These are phyloP conservation scores for Bos javanicus DNA, from an alignment of 2,113 vertebrate species.

Conservation along the genomic window DNA sequence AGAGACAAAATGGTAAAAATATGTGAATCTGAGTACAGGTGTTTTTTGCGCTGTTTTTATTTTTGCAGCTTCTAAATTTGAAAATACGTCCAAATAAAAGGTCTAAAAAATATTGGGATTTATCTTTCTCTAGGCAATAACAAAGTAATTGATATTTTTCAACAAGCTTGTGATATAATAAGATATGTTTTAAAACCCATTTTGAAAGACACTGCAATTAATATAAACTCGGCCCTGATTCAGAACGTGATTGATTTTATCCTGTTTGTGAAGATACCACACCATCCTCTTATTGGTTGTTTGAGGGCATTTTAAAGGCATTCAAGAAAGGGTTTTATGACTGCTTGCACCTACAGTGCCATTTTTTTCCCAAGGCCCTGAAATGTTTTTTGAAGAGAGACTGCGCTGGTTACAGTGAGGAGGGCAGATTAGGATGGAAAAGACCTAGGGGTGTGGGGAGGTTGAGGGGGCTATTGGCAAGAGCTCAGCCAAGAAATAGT, in stretches of 20 bases:
- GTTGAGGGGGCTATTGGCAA: neutral
- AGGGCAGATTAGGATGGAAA: neutral
- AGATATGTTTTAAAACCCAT: neutral
- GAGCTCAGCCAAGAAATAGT: neutral
- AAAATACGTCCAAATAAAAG: conserved; percentile 1
- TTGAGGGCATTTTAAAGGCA: conserved; percentile 3
- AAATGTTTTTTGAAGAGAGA: neutral
- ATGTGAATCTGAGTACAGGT: neutral
- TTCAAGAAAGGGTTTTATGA: neutral
- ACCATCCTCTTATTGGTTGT: neutral
- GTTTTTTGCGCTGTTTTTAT: neutral
- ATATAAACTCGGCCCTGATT: neutral
- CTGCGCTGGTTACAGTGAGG: neutral
- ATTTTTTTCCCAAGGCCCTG: neutral
- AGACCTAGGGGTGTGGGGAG: neutral
- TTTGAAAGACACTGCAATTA: conserved; percentile 23
- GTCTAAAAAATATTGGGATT: neutral
- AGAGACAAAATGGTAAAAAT: neutral
- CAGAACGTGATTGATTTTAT: neutral
- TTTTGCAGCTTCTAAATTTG: neutral
- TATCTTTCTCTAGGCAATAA: conserved; percentile 12
- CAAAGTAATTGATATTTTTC: conserved; percentile 27
- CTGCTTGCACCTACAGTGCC: neutral
- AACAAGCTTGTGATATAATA: neutral
- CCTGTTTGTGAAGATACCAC: neutral